Evolutionary conservation across 2,113 vertebrate genomes (phyloP).

Genomic region (Myrmecobius fasciatus): DNA sequence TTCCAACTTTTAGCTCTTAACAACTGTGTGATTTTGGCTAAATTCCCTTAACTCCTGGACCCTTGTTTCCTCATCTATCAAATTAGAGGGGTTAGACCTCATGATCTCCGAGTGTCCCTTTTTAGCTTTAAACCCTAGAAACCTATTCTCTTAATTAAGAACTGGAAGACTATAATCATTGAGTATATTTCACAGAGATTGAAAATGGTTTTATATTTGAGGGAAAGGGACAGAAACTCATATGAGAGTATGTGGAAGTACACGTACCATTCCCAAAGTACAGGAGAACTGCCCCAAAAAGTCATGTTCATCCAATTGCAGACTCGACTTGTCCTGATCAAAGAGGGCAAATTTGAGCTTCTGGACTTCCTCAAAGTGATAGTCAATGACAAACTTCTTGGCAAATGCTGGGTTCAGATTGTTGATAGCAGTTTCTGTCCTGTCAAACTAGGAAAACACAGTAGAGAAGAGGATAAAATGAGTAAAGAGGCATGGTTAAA

Average conservation of each 20-base stretch:
- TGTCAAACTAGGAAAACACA: slow-evolving; percentile 86
- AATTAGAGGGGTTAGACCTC: neutral
- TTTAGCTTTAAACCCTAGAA: neutral
- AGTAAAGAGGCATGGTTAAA: neutral
- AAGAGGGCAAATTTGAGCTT: slow-evolving; percentile 98
- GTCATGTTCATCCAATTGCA: slow-evolving; percentile 94
- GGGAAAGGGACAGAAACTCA: neutral
- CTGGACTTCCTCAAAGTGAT: slow-evolving; percentile 98
- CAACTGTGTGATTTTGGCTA: neutral
- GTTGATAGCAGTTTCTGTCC: slow-evolving; percentile 96
- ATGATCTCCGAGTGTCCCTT: neutral
- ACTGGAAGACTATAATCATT: neutral
- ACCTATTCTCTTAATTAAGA: neutral
- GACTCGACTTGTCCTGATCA: slow-evolving; percentile 97
- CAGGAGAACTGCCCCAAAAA: slow-evolving; percentile 97
- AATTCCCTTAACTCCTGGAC: neutral
- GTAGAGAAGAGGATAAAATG: neutral
- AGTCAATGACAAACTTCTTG: slow-evolving; percentile 95
- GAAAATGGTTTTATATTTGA: neutral
- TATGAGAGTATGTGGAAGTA: fast-evolving
- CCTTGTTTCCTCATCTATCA: neutral
- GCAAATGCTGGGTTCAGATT: slow-evolving; percentile 97
- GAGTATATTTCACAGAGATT: neutral
- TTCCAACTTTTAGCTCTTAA: neutral
- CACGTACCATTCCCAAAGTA: slow-evolving; percentile 91